Evolutionary conservation across 1,140 invertebrate species (phyloP).

Genomic region (Chymomyza costata): DNA sequence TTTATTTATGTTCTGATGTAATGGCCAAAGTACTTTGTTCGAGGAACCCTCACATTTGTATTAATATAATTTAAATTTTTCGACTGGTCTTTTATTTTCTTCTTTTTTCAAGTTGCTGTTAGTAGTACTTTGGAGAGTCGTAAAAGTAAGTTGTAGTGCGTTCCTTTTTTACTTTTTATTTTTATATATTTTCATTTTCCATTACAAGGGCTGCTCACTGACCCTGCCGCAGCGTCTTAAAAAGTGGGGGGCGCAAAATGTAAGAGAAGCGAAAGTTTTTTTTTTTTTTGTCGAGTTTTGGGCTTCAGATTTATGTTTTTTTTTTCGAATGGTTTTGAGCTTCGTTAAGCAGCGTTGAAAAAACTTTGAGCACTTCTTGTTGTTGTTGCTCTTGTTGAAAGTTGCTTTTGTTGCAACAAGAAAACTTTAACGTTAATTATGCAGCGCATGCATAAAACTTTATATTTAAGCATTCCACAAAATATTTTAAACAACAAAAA

Average conservation of each 20-base stretch:
- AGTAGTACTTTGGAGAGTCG: slow-evolving; percentile 64
- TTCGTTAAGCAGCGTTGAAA: slow-evolving; percentile 13
- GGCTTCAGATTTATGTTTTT: slow-evolving; percentile 50
- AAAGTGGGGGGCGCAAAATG: slow-evolving; percentile 43
- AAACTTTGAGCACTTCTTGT: slow-evolving; percentile 24
- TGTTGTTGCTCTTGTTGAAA: not conserved
- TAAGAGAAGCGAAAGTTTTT: slow-evolving; percentile 59
- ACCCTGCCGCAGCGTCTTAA: slow-evolving; percentile 29
- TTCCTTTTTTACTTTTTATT: slow-evolving; percentile 18
- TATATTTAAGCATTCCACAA: slow-evolving; percentile 35
- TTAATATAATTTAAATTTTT: slow-evolving; percentile 67
- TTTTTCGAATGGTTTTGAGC: slow-evolving; percentile 36
- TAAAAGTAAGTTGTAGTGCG: slow-evolving; percentile 23
- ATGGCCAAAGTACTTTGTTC: slow-evolving; percentile 20
- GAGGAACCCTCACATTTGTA: slow-evolving; percentile 32
- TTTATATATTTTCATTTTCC: slow-evolving; percentile 27
- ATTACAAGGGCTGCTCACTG: slow-evolving; percentile 40
- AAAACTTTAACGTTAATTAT: slow-evolving; percentile 59
- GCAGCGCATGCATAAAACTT: slow-evolving; percentile 40
- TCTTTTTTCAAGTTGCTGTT: slow-evolving; percentile 33
- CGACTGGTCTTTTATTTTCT: slow-evolving; percentile 9
- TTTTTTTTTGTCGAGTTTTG: not conserved
- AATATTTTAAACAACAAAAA: too few species aligned
- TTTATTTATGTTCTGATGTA: slow-evolving; percentile 60
- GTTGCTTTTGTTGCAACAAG: slow-evolving; percentile 8